Percentiles rank a stretch among this genome's conserved stretches.
These are phyloP conservation scores for Stomorhina lunata DNA, from an alignment of 2,888 invertebrate genomes.

Conservation along the genomic window DNA sequence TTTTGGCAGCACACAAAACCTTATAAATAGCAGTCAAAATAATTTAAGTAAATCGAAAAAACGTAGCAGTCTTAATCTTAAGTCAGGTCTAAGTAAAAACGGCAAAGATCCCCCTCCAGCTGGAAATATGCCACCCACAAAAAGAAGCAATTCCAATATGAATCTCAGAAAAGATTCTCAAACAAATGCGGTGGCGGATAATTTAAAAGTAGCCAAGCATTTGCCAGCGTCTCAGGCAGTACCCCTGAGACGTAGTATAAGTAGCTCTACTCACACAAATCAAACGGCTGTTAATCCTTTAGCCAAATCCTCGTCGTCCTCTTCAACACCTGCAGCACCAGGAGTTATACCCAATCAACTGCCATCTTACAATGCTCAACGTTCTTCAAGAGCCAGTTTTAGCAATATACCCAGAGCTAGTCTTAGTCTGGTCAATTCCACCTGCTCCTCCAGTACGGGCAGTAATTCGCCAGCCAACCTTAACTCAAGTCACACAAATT, in stretches of 20 bases:
- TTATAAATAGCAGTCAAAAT: conserved; percentile 77
- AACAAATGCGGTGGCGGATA: conserved; percentile 58
- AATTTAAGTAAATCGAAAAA: conserved; percentile 79
- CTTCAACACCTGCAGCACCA: conserved; percentile 47
- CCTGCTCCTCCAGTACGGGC: conserved; percentile 32
- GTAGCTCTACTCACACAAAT: conserved; percentile 68
- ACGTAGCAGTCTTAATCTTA: conserved; percentile 78
- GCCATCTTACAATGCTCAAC: conserved; percentile 67
- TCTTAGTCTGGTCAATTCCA: conserved; percentile 70
- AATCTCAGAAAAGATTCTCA: conserved; percentile 76
- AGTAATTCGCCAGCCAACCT: conserved; percentile 62
- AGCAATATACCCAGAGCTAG: conserved; percentile 79
- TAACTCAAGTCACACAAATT: conserved; percentile 66
- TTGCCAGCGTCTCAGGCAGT: conserved; percentile 57
- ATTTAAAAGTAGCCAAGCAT: conserved; percentile 56
- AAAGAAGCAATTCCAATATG: conserved; percentile 77
- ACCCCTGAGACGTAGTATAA: conserved; percentile 57
- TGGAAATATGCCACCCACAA: conserved; percentile 66
- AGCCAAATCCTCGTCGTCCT: conserved; percentile 65
- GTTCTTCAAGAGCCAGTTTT: conserved; percentile 75
- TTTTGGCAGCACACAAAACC: conserved; percentile 79
- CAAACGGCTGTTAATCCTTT: conserved; percentile 51
- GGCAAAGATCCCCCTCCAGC: conserved; percentile 73
- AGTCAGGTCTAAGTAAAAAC: conserved; percentile 72
- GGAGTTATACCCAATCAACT: conserved; percentile 60